Percentiles rank a stretch among this genome's conserved stretches.
Conservation (phyloP, 2,113 vertebrate species). For the Todiramphus saurophagus region DNA sequence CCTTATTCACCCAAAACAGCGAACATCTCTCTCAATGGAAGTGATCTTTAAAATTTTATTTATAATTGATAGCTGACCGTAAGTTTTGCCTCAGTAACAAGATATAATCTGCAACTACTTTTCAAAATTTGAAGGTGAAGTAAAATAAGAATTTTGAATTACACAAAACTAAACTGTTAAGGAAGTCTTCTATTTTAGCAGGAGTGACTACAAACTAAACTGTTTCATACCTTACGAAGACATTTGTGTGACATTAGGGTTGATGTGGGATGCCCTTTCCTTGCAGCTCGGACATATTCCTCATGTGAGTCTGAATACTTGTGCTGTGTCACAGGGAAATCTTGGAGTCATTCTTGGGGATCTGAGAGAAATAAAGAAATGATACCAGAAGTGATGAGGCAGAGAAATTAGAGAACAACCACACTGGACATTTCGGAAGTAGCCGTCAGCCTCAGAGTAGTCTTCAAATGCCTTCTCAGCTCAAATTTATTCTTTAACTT, state of each 20-base stretch:
- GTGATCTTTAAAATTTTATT: not conserved
- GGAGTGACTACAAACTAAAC: not conserved
- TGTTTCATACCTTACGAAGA: not conserved
- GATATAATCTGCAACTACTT: not conserved
- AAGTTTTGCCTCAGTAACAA: not conserved
- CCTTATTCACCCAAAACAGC: not conserved
- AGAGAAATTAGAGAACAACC: not conserved
- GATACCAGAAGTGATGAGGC: not conserved
- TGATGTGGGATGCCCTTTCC: not conserved
- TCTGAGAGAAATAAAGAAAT: not conserved
- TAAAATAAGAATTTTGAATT: not conserved
- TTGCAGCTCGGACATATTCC: not conserved
- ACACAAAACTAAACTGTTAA: not conserved
- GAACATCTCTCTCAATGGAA: not conserved
- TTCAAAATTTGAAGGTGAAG: not conserved
- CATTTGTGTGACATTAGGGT: not conserved
- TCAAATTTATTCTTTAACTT: not conserved
- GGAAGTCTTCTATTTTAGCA: not conserved
- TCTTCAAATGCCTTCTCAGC: not conserved
- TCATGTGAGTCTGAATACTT: not conserved
- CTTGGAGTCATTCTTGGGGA: not conserved
- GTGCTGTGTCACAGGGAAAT: not conserved
- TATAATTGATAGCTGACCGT: not conserved
- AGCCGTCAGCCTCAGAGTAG: not conserved
- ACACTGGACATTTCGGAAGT: not conserved